phyloP scores from a whole-genome alignment of 2,888 invertebrate species.

The Carcina quercana region DNA sequence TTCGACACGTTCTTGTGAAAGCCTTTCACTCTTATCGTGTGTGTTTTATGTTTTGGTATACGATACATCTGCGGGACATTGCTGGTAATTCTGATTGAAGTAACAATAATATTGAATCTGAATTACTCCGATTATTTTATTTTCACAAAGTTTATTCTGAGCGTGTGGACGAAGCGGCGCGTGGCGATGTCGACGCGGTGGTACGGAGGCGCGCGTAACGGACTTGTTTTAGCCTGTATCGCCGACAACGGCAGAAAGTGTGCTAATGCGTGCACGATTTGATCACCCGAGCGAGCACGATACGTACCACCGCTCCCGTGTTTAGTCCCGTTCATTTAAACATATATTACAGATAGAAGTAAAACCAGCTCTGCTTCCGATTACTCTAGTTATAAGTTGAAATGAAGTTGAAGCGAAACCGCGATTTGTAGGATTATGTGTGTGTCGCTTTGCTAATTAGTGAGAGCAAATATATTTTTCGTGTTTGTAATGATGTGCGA shows the following conservation, averaged over 20 bases:
- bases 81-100: too few relatives aligned
- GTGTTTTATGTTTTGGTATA: conserved; percentile 31
- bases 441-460: conserved; percentile 3
- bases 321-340: conserved; percentile 41
- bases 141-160: too few relatives aligned
- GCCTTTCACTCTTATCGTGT: conserved; percentile 70
- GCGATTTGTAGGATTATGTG: too few relatives aligned
- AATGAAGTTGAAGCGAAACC: not conserved
- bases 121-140: too few relatives aligned
- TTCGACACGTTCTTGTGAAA: conserved; percentile 66
- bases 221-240: conserved; percentile 56
- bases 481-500: not conserved
- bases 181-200: too few relatives aligned
- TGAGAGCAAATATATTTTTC: conserved; percentile 2
- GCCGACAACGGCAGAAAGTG: conserved; percentile 52
- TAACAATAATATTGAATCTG: too few relatives aligned
- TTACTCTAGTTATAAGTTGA: not conserved
- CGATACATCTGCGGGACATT: too few relatives aligned
- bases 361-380: not conserved
- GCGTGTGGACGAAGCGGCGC: too few relatives aligned
- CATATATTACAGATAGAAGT: conserved; percentile 1
- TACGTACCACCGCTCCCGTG: conserved; percentile 46
- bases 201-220: conserved; percentile 34
- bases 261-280: conserved; percentile 53
- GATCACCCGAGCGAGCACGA: conserved; percentile 52